Evolutionary conservation across 1,140 invertebrate genomes (phyloP), one percentile per base, ranked within the genome.

Genomic region (Vanessa atalanta): DNA sequence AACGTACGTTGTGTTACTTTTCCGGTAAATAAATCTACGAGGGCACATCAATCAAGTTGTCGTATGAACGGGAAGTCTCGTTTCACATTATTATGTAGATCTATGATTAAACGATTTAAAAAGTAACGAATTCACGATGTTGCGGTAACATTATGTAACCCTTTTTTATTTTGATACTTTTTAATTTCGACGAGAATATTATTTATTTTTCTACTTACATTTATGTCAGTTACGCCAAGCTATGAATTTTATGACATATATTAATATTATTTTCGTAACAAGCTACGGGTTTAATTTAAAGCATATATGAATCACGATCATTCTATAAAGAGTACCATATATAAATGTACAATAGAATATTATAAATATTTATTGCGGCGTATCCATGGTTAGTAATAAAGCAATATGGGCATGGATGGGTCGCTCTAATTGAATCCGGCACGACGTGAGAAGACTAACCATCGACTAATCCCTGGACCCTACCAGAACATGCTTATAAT

Each of bases 21-120:
- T 90, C 82, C 80, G 76, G 82, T 79, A 87, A 88, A 92, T 90
- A 92, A 93, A 91, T 91, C 89, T 90, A 91, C 87, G 81, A 87
- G 86, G 78, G 82, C 80, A 86, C 87, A 93, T 93, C 91, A 90
- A 91, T 93, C 90, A 93, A 88, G 83, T 86, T 89, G 89, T 88
- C 88, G 83, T 88, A 87, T 88, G 84, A 84, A 87, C 88, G 85
- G 88, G 86, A 88, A 91, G 85, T 86, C 81, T 85, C 86, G 84
- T 81, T 85, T 83, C 83, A 83, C 81, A 86, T 91, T 90, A 88
- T 87, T 90, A 90, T 91, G 88, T 86, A 90, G 85, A 90, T 91
- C 87, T 87, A 83, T 83, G 89, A 90, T 91, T 92, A 92, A 87
- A 87, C 81, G 79, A 82, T 86, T 90, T 87, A 83, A 86, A 87